Base-by-base conservation (phyloP, 2,888 invertebrate species). In the Amphipyra berbera region DNA sequence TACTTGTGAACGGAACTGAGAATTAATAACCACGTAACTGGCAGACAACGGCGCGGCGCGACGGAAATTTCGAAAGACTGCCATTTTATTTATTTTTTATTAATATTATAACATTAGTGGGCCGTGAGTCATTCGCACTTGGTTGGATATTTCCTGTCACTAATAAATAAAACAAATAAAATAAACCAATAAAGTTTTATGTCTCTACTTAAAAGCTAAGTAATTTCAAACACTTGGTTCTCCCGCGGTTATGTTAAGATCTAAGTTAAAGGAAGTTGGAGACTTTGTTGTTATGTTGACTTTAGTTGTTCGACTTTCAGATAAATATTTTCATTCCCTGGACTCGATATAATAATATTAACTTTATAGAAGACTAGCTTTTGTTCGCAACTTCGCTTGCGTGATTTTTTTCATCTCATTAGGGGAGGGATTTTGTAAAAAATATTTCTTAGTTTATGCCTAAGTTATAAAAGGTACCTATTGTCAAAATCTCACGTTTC, bases 51-150 rank as follows among this genome's bases (percentile, higher is more conserved):
- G 33, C 21, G 21, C 62, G 50, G 33, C 21, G 21, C 21, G 3
- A 21, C 68, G 76, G 80, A 78, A 61, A 57, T 78, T 64, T 69
- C 67, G 60, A 76, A 76, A 79, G 42, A 50, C 57, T 60, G 61
- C 59, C 9, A 42, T 61, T 65, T 72, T 76, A 21, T 21, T 21
- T 21, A 21, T n/a, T n/a, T n/a, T n/a, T n/a, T n/a, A 65, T 60
- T 60, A 61, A 77, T 74, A 61, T 64, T 53, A 64, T 53, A 54
- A 56, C 14, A 61, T 77, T 64, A 68, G 21, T 27, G 30, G 41
- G 54, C 30, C 27, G 13, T 68, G 71, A 77, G 15, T 74, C 74
- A 73, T 65, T 73, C 47, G 52, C 58, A 58, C 42, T 58, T 47
- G 48, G n/a, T 35, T 64, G 50, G 21, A 77, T 61, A 65, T 66